Percentiles rank a stretch among this genome's conserved stretches.
Evolutionary conservation across 1,140 invertebrate species (phyloP).

Genomic region (Lepidurus packardi): DNA sequence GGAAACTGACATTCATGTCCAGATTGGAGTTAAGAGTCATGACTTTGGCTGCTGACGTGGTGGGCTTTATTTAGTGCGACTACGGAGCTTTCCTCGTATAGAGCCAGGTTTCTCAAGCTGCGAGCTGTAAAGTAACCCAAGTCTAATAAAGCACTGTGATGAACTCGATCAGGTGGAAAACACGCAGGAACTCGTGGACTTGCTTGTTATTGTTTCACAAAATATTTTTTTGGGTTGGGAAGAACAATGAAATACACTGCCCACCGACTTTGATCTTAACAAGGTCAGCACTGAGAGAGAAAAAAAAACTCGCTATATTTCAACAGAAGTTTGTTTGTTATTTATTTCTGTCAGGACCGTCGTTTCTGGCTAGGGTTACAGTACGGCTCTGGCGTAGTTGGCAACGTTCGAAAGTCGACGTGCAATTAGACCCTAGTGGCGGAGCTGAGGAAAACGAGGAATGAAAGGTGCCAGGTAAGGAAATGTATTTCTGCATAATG

Average conservation of each 20-base stretch:
- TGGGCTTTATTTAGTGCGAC: background rate
- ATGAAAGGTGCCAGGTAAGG: conserved; percentile 1
- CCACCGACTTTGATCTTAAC: too few relatives aligned
- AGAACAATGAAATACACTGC: background rate
- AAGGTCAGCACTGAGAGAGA: too few relatives aligned
- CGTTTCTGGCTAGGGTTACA: too few relatives aligned
- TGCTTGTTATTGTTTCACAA: conserved; percentile 1
- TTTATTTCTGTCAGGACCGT: too few relatives aligned
- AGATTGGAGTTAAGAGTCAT: conserved; percentile 12
- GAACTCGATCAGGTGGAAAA: conserved; percentile 21
- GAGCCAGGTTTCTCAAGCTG: background rate
- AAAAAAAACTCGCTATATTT: too few relatives aligned
- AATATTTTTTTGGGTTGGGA: background rate
- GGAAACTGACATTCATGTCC: background rate
- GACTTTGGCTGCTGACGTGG: background rate
- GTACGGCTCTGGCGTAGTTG: too few relatives aligned
- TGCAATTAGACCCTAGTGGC: too few relatives aligned
- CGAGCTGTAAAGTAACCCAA: background rate
- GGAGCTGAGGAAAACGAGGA: too few relatives aligned
- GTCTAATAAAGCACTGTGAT: conserved; percentile 15
- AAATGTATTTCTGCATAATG: background rate
- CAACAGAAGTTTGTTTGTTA: too few relatives aligned
- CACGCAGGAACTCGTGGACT: background rate
- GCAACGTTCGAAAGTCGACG: too few relatives aligned
- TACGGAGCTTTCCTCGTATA: background rate